Evolutionary conservation across 2,797 vertebrate species (phyloP), one percentile per base, ranked within the genome.

Genomic region (Atherinosoma microstoma): DNA sequence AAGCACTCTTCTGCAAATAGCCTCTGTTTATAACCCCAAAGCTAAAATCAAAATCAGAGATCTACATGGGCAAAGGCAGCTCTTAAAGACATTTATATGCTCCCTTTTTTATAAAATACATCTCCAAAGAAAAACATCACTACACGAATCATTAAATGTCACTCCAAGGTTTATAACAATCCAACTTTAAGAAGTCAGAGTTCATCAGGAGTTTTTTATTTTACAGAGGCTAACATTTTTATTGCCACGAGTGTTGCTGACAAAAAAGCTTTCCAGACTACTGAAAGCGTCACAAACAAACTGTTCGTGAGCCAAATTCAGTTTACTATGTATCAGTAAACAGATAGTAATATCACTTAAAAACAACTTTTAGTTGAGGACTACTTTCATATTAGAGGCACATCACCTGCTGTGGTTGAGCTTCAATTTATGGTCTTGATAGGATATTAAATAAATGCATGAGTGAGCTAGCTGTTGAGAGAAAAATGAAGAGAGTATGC

Each of bases 161-260:
- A 77, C 58, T 77, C 66, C 66, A 83, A 85, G 70, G 67, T 79
- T 82, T 49, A 38, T 66, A 79, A 80, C 80, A 80, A 82, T 64
- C 53, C 67, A 84, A 84, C 76, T 75, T 83, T 83, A 42, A 71
- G 61, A 82, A 81, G 74, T 75, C 58, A 27, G 24, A 73, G 57
- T 75, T 85, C 69, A 82, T 85, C 70, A 69, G 70, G 34, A 68
- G 15, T 83, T 72, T 77, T 74, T 60, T 45, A 7, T 45, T 77
- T 62, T 82, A 77, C 72, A 64, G 61, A 72, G 62, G 62, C 51
- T 73, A 78, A 84, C 73, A 81, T 72, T 79, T 84, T 87, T 84
- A 88, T 56, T 72, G 57, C 64, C 49, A 57, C 6, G 16, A 81
- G 74, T 70, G 58, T 63, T 59, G 59, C 62, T 58, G 65, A 70